Percentiles rank a stretch among this genome's conserved stretches.
phyloP scores from a whole-genome alignment of 1,140 invertebrate genomes.

The Calosoma granatense region DNA sequence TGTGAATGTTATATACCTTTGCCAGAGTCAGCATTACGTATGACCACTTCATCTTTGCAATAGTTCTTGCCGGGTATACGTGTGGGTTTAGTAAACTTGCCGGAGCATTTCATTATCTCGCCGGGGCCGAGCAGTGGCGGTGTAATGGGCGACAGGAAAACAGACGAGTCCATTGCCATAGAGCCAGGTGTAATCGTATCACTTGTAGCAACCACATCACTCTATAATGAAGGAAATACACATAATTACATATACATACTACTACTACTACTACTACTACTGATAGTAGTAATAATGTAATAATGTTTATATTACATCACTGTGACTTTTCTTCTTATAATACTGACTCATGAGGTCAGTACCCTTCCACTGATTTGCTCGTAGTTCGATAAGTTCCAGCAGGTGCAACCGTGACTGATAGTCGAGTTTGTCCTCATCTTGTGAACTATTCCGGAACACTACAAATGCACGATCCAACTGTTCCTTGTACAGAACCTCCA shows the following conservation, averaged over 20 bases:
- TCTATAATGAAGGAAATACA: too few relatives aligned
- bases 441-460: conserved; percentile 74
- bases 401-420: conserved; percentile 70
- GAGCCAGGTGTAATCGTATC: too few relatives aligned
- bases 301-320: neutral
- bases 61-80: conserved; percentile 85
- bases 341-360: conserved; percentile 71
- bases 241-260: too few relatives aligned
- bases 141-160: conserved; percentile 35
- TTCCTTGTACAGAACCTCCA: conserved; percentile 39
- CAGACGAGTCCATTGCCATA: conserved; percentile 20
- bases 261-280: too few relatives aligned
- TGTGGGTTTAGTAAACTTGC: conserved; percentile 79
- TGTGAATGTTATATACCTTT: conserved; percentile 72
- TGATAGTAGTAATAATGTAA: too few relatives aligned
- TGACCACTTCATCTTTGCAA: conserved; percentile 88
- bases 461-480: conserved; percentile 65
- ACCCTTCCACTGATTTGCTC: conserved; percentile 75
- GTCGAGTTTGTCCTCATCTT: conserved; percentile 66
- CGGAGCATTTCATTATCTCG: conserved; percentile 76
- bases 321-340: conserved; percentile 58
- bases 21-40: conserved; percentile 85
- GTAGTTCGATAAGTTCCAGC: conserved; percentile 77
- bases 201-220: neutral
- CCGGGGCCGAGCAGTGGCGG: conserved; percentile 57